These are phyloP conservation scores for Serripes groenlandicus DNA, from an alignment of 2,888 invertebrate genomes.

Conservation along the genomic window DNA sequence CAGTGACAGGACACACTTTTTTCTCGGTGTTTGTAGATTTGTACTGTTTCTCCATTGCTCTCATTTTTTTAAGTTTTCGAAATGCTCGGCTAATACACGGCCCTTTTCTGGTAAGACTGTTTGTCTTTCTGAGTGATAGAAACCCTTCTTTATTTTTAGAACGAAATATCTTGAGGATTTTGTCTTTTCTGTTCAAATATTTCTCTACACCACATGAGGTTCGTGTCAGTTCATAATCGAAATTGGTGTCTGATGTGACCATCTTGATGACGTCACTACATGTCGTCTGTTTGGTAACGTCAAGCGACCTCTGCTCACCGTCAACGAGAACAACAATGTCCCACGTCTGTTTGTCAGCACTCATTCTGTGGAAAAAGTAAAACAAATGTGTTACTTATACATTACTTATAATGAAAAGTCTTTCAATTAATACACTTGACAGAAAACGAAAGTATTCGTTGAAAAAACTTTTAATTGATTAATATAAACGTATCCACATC, in stretches of 20 bases:
- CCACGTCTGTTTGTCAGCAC: neutral
- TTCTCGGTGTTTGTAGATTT: neutral
- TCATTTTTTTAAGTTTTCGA: conserved; percentile 3
- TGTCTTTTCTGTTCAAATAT: neutral
- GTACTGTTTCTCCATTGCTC: neutral
- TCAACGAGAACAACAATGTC: neutral
- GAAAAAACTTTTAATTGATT: no score
- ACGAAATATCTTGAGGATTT: neutral
- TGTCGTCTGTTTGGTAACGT: neutral
- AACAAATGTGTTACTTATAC: no score
- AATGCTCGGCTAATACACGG: neutral
- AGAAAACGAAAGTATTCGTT: no score
- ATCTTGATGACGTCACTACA: neutral
- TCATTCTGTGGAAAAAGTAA: neutral
- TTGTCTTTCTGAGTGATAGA: neutral
- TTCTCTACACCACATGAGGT: neutral
- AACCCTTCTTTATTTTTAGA: neutral
- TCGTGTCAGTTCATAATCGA: neutral
- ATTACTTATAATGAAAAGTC: no score
- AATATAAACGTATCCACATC: no score
- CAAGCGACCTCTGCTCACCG: neutral
- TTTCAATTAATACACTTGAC: no score
- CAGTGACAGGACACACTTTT: neutral
- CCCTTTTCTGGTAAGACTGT: neutral
- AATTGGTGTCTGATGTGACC: neutral